Evolutionary conservation across 2,113 vertebrate genomes (phyloP), one percentile per base, ranked within the genome.

Genomic region (Eudorcas thomsonii): DNA sequence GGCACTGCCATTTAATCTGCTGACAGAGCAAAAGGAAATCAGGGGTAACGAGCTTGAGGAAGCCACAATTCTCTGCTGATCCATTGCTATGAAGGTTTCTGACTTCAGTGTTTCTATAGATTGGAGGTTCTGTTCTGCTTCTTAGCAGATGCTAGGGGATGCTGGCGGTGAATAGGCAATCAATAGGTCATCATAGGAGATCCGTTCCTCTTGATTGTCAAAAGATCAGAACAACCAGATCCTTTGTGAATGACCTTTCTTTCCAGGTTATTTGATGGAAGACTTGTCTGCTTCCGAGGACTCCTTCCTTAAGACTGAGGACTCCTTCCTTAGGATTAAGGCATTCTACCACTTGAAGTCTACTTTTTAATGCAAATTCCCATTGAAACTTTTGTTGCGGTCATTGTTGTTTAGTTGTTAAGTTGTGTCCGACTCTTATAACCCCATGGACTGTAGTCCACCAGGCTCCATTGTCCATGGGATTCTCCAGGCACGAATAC

Each of bases 331-430:
- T 59, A 55, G 43, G 39, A 64, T 88, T 16, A 82, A 95, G 82
- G 9, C 33, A 82, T 28, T 82, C 67, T 83, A 26, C 39, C n/a
- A 12, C 2, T 28, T 87, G 52, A 54, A 48, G 26, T 77, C 78
- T 92, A 28, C 28, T 80, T 92, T 96, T 97, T 13, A 64, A 50
- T 88, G 60, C 48, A 83, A 83, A 94, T 90, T 90, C 8, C 36
- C 57, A 54, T 23, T 21, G 52, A 88, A 54, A 9, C 8, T 87
- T 28, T 67, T 25, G 71, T 26, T 77, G 39, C 26, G 39, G 71
- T 77, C 12, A 2, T 14, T 77, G 23, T 43, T 43, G 71, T 77
- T 77, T 43, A 26, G 23, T 77, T 43, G 3, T 0, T 26, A 77
- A 43, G 71, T 77, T 17, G 7, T 43, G 71, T 43, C 71, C 2